Percentiles rank a stretch among this genome's conserved stretches.
Evolutionary conservation across 2,797 vertebrate genomes (phyloP).

Genomic region (Champsocephalus esox): DNA sequence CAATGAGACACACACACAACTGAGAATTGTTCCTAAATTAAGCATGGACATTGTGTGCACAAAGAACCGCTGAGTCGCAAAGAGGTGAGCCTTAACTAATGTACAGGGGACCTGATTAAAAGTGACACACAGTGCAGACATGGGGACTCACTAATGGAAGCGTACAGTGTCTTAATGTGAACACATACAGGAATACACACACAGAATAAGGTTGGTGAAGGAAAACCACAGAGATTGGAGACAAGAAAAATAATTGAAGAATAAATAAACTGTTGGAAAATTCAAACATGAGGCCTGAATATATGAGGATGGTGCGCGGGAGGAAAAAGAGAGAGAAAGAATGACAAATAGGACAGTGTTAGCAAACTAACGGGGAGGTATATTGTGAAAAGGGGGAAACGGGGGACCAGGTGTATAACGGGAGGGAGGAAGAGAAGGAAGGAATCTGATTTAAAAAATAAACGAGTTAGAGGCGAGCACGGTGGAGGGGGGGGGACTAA

Average conservation of each 20-base stretch:
- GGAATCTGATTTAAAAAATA: constrained; percentile 71
- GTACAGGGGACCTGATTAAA: constrained; percentile 32
- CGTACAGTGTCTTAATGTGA: not conserved
- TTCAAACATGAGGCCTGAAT: constrained; percentile 23
- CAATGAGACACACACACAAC: not conserved
- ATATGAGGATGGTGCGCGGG: not conserved
- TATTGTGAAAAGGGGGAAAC: constrained; percentile 47
- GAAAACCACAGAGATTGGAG: not conserved
- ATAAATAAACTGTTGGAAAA: constrained; percentile 26
- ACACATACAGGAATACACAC: not conserved
- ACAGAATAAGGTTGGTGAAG: not conserved
- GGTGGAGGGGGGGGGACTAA: constrained; percentile 25
- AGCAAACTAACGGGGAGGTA: constrained; percentile 30
- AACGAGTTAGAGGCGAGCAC: constrained; percentile 47
- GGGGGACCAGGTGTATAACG: constrained; percentile 63
- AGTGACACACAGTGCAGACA: constrained; percentile 21
- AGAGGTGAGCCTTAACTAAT: constrained; percentile 15
- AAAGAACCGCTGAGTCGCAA: constrained; percentile 20
- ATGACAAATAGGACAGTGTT: constrained; percentile 48
- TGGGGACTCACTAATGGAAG: constrained; percentile 2
- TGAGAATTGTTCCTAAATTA: constrained; percentile 35
- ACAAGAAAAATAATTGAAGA: constrained; percentile 28
- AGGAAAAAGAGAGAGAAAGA: constrained; percentile 18
- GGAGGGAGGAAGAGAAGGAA: constrained; percentile 26
- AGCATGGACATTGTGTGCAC: constrained; percentile 16